Conservation (phyloP, 2,888 invertebrate genomes). For the Pilophorus perplexus region DNA sequence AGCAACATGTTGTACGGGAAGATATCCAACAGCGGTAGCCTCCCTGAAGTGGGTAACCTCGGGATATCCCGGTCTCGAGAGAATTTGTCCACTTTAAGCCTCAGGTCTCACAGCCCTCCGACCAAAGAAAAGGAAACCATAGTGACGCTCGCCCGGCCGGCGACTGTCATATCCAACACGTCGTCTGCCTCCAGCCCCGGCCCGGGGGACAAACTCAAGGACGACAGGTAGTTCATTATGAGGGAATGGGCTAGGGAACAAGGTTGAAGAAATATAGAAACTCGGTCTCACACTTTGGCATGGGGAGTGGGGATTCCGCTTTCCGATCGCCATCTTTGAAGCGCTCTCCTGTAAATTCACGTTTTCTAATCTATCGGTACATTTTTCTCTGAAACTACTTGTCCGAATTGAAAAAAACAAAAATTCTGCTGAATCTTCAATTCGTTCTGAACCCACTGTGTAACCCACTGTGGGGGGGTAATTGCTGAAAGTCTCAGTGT, state of each 20-base stretch:
- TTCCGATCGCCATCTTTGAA: too few relatives aligned
- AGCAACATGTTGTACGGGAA: slow-evolving; percentile 30
- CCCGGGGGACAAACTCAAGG: slow-evolving; percentile 60
- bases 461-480: too few relatives aligned
- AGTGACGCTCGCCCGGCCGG: slow-evolving; percentile 64
- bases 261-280: too few relatives aligned
- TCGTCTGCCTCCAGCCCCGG: slow-evolving; percentile 56
- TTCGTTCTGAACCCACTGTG: too few relatives aligned
- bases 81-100: slow-evolving; percentile 52
- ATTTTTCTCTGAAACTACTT: too few relatives aligned
- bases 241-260: too few relatives aligned
- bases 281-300: too few relatives aligned
- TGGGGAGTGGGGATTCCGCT: too few relatives aligned
- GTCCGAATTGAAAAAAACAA: too few relatives aligned
- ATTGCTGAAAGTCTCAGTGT: too few relatives aligned
- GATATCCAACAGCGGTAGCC: slow-evolving; percentile 33
- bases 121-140: slow-evolving; percentile 57
- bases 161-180: slow-evolving; percentile 66
- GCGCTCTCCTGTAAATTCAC: neutral
- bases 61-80: slow-evolving; percentile 52
- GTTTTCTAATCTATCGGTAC: neutral
- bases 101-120: slow-evolving; percentile 44
- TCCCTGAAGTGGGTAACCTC: slow-evolving; percentile 29
- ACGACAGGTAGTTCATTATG: slow-evolving; percentile 55
- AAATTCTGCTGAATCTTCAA: too few relatives aligned